A percentile compares a stretch with the other conserved stretches of the same genome.
phyloP scores from a whole-genome alignment of 2,113 vertebrate genomes.

The Macquaria australasica region DNA sequence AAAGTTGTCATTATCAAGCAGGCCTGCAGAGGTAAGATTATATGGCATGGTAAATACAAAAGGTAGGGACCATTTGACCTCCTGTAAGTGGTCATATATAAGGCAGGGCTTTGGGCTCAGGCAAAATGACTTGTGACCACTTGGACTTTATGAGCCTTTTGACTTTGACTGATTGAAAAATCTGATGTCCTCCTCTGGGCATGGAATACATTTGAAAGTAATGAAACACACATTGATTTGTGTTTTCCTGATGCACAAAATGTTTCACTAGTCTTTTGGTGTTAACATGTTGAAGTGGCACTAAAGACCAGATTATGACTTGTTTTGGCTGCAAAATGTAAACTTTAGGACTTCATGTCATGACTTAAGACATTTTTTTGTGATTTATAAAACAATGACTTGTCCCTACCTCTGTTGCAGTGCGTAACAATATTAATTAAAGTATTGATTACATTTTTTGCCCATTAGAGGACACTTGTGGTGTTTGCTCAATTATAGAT shows the following conservation, averaged over 20 bases:
- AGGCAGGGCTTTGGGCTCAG: background rate
- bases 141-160: background rate
- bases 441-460: background rate
- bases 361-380: background rate
- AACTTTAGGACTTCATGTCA: no score
- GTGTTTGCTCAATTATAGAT: background rate
- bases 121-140: background rate
- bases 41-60: background rate
- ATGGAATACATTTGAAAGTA: background rate
- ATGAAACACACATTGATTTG: background rate
- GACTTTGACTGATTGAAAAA: no score
- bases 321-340: no score
- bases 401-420: background rate
- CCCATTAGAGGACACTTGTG: background rate
- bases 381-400: conserved; percentile 5
- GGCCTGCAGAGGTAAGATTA: background rate
- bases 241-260: background rate
- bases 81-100: no score
- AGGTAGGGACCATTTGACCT: background rate
- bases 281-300: background rate
- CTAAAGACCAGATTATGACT: background rate
- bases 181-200: no score
- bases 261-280: no score
- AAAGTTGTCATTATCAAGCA: background rate
- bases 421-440: background rate